phyloP scores from a whole-genome alignment of 2,113 vertebrate genomes.

The Gracilinanus agilis region DNA sequence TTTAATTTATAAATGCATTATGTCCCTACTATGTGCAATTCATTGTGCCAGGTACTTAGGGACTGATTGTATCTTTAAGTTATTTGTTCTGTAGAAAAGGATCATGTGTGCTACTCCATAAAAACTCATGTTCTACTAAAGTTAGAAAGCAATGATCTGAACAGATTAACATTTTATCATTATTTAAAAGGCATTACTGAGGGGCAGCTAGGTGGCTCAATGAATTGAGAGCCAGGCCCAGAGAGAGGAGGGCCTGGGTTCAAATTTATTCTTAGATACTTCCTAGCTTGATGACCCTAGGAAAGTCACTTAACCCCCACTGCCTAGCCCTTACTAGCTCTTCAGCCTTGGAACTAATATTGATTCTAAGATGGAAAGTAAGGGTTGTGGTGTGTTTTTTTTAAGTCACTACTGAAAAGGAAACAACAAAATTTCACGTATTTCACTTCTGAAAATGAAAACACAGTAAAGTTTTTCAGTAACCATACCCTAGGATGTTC shows the following conservation, averaged over 20 bases:
- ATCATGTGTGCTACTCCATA: background rate
- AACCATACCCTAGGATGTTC: background rate
- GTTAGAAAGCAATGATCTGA: background rate
- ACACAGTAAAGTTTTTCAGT: background rate
- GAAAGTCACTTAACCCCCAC: too few relatives aligned
- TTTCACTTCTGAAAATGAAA: background rate
- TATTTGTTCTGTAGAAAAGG: background rate
- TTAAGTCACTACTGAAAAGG: background rate
- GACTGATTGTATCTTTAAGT: background rate
- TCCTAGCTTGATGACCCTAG: too few relatives aligned
- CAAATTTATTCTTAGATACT: too few relatives aligned
- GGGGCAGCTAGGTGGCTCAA: too few relatives aligned
- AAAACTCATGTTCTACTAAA: background rate
- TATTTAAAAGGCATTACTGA: background rate
- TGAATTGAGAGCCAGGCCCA: too few relatives aligned
- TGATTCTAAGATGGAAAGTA: too few relatives aligned
- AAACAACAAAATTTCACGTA: background rate
- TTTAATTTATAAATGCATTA: background rate
- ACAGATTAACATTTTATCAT: background rate
- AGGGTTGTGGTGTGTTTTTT: background rate
- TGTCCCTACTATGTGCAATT: background rate
- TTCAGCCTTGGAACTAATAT: too few relatives aligned
- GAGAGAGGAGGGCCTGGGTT: too few relatives aligned
- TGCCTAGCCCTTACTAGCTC: too few relatives aligned
- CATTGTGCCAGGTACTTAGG: background rate